Base-by-base conservation (phyloP, 1,140 invertebrate species). In the Drosophila seguyi region DNA sequence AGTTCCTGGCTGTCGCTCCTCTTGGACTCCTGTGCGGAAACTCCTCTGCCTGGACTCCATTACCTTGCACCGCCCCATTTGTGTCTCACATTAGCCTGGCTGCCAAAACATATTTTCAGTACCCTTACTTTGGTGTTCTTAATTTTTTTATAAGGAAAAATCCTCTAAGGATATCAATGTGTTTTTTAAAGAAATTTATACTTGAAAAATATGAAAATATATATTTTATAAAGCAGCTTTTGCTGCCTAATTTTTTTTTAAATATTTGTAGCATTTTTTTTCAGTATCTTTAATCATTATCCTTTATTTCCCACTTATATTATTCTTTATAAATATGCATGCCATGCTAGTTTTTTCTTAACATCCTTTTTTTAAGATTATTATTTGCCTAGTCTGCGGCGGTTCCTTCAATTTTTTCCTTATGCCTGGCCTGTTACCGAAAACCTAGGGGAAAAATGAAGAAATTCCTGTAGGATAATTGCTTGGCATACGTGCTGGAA, bases 381-480 rank as follows among this genome's bases (percentile, higher is more conserved):
- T 50, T 52, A 66, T 67, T 67, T 52, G 47, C 45, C 68, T 71
- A 34, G 65, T 48, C 52, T 72, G 14, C 10, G 6, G 41, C 27
- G 25, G 20, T 36, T 72, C 65, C 50, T 47, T 69, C 18, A 20
- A 11, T 6, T 11, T 39, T 50, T 42, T 29, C 18, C 14, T 22
- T 68, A 25, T 31, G 31, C 62, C 44, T 48, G 7, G 27, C n/a
- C 18, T 39, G 41, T 25, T 42, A 25, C 29, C 6, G 42, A 42
- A 36, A 63, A 63, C 18, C 55, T 29, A 65, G 42, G 36, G 48
- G 47, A 58, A 82, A 81, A 76, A 83, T 83, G 79, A 79, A 66
- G 75, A 83, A 83, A 83, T 84, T 84, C 81, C 81, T 84, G 57
- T 50, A 76, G 80, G 71, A 79, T 84, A 84, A 83, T 84, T 84